A percentile compares a stretch with the other conserved stretches of the same genome.
Conservation (phyloP, 2,113 vertebrate genomes). For the Oreochromis aureus region DNA sequence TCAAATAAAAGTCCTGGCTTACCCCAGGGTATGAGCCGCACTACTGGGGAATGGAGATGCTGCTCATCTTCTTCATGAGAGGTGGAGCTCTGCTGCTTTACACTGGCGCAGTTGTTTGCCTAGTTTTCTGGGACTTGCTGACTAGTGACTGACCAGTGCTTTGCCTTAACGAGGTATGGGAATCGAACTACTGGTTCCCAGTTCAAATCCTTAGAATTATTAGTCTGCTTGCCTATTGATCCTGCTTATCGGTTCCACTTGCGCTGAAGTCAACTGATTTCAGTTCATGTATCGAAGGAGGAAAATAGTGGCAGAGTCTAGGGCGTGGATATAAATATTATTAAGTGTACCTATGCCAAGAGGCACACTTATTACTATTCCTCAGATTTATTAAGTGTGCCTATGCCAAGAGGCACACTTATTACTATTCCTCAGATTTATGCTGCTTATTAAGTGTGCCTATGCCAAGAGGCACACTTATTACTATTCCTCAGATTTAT, state of each 20-base stretch:
- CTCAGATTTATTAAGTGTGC: no score
- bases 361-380: no score
- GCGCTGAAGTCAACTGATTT: not conserved
- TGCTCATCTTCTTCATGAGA: not conserved
- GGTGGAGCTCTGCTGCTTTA: not conserved
- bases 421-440: no score
- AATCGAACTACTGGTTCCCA: not conserved
- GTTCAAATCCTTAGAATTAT: not conserved
- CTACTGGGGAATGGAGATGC: not conserved
- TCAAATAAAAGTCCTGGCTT: not conserved
- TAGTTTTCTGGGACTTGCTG: no score
- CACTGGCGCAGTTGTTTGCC: not conserved
- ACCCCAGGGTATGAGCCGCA: accelerated
- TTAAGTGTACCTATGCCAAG: no score
- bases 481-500: no score
- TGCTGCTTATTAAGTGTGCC: no score
- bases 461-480: no score
- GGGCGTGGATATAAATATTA: not conserved
- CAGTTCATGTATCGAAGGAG: not conserved
- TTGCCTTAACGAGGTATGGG: not conserved
- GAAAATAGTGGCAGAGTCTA: not conserved
- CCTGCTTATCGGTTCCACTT: not conserved
- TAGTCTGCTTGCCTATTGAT: not conserved
- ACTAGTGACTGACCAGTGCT: no score
- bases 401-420: no score